Percentiles rank a stretch among this genome's conserved stretches.
phyloP scores from a whole-genome alignment of 2,113 vertebrate genomes.

The Danionella cerebrum region DNA sequence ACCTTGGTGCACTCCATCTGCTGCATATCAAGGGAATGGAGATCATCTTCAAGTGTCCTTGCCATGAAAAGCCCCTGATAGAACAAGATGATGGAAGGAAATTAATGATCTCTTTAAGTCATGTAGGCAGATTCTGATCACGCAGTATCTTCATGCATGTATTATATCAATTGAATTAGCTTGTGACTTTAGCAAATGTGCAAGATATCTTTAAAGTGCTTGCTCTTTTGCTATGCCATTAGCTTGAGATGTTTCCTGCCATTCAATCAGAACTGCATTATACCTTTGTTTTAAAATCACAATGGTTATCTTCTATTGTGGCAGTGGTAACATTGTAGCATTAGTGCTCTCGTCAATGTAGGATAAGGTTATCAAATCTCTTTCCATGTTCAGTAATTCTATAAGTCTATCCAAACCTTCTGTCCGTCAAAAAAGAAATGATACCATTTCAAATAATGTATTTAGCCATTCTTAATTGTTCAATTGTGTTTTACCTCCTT shows the following conservation, averaged over 20 bases:
- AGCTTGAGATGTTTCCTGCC: neutral
- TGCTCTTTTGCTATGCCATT: neutral
- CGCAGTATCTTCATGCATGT: neutral
- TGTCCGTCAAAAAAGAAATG: too few species aligned
- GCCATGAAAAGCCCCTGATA: conserved; percentile 28
- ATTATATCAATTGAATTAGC: neutral
- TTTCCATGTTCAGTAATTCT: neutral
- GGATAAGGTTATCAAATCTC: too few species aligned
- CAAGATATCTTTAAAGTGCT: neutral
- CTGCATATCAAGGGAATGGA: conserved; percentile 27
- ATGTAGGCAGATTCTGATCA: conserved; percentile 1
- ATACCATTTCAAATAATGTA: too few species aligned
- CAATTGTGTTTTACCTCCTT: too few species aligned
- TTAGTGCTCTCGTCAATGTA: too few species aligned
- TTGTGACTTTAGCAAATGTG: neutral
- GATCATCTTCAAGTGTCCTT: conserved; percentile 53
- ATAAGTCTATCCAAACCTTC: too few species aligned
- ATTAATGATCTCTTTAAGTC: neutral
- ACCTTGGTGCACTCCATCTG: conserved; percentile 61
- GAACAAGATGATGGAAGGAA: neutral
- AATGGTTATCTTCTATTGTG: neutral
- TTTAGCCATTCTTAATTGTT: too few species aligned
- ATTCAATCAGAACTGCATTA: neutral
- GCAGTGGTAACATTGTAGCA: neutral
- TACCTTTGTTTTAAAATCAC: neutral